Percentiles rank a stretch among this genome's conserved stretches.
Conservation (phyloP, 2,113 vertebrate genomes). For the Plotosus lineatus region DNA sequence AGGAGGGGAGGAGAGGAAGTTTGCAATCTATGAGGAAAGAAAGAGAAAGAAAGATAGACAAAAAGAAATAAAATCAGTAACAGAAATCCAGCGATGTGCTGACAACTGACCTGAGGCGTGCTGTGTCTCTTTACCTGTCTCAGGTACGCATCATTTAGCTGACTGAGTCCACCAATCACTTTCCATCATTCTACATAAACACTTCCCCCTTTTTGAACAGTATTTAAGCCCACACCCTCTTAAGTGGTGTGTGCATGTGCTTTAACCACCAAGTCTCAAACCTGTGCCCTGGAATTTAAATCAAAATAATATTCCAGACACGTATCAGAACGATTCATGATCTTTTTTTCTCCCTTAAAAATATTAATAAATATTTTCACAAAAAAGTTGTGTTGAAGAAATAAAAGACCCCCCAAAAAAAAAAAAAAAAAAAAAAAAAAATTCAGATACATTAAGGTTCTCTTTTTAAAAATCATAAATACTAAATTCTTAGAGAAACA, state of each 20-base stretch:
- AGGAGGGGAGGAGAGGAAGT: conserved; percentile 11
- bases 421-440: not conserved
- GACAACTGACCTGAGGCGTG: conserved; percentile 48
- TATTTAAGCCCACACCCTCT: conserved; percentile 59
- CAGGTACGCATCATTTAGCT: conserved; percentile 73
- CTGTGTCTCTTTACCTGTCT: conserved; percentile 64
- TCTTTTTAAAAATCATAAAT: not conserved
- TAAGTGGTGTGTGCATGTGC: conserved; percentile 23
- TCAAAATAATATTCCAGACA: not conserved
- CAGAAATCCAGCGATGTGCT: conserved; percentile 55
- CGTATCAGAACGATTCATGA: not conserved
- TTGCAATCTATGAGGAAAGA: conserved; percentile 19
- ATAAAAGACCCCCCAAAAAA: too few species aligned
- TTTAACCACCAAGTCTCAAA: not conserved
- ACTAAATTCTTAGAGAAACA: too few species aligned
- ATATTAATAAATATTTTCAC: not conserved
- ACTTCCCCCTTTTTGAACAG: conserved; percentile 52
- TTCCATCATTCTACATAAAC: conserved; percentile 51
- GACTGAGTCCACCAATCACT: conserved; percentile 66
- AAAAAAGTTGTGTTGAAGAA: not conserved
- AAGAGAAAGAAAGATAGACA: not conserved
- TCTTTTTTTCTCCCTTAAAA: not conserved
- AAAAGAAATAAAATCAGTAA: not conserved
- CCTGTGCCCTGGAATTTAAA: not conserved
- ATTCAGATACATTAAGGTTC: not conserved